Base-by-base conservation (phyloP, 2,888 invertebrate genomes). In the Metellina segmentata region DNA sequence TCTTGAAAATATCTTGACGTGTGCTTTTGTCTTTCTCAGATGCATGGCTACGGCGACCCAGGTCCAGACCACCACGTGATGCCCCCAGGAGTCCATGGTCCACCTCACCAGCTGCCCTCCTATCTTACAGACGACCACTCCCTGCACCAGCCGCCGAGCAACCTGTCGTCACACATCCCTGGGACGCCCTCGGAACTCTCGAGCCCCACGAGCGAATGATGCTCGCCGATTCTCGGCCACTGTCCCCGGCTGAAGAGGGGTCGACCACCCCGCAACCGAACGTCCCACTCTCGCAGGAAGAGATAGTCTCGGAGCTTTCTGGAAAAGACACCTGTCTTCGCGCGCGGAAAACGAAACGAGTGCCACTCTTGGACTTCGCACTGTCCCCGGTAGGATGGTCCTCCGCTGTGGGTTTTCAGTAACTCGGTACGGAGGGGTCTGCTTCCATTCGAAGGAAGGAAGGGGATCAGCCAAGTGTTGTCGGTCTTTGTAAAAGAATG, bases 41-140 rank as follows among this genome's bases (percentile, higher is more conserved):
- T 98, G 98, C 98, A 98, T 94, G 98, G 98, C 92, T 98, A 98
- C 95, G 98, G 98, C 95, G 93, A 93, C 70, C 87, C 88, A 0
- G 89, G 90, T 53, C 89, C 93, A 5, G 93, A 96, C 98, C 94
- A 94, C 92, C 94, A 94, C 93, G 94, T 94, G 51, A 74, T 90
- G 61, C 89, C 86, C 9, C 89, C 86, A 8, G 91, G 91, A 0
- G 34, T 34, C 34, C 88, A 88, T 48, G 90, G 90, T 19, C 85
- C 88, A 4, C 88, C 85, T 2, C 89, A 93, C 89, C 91, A 86
- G 81, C 70, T 92, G 85, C 79, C 81, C 94, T 95, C 93, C 49
- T 93, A 92, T 79, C 92, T 93, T 48, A 75, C 90, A 16, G 92
- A 93, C 48, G 92, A 92, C 8, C 91, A 87, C 69, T 91, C 93